A percentile compares a stretch with the other conserved stretches of the same genome.
phyloP scores from a whole-genome alignment of 53 echinoderm and acorn worm species.

The Crossaster papposus region DNA sequence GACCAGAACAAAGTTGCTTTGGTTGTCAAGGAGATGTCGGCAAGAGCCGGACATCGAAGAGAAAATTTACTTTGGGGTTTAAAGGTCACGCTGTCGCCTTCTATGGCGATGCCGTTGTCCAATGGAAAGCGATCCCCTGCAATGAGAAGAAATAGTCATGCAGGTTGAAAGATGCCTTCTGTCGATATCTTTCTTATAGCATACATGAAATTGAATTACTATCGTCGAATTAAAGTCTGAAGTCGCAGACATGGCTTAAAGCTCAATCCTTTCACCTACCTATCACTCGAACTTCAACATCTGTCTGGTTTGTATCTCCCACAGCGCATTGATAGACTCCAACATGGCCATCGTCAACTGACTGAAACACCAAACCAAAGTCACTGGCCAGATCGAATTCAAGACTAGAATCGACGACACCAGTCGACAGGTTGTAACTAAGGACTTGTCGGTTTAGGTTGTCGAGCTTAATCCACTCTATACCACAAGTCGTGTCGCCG shows the following conservation, averaged over 20 bases:
- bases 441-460: background rate
- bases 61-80: background rate
- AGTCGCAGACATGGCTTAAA: background rate
- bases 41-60: background rate
- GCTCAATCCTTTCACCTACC: background rate
- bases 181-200: background rate
- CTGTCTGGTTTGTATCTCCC: background rate
- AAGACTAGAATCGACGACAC: background rate
- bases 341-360: background rate
- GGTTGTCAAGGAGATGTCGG: background rate
- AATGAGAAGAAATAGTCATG: background rate
- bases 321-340: background rate
- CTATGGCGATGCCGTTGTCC: background rate
- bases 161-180: background rate
- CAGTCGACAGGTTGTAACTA: conserved; percentile 4
- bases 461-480: conserved; percentile 22
- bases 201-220: background rate
- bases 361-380: conserved; percentile 15
- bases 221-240: background rate
- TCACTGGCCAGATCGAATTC: background rate
- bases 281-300: background rate
- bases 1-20: conserved; percentile 20
- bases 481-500: conserved; percentile 1
- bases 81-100: background rate
- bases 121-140: conserved; percentile 34